Conservation (phyloP, 2,113 vertebrate genomes). For the Clarias gariepinus region DNA sequence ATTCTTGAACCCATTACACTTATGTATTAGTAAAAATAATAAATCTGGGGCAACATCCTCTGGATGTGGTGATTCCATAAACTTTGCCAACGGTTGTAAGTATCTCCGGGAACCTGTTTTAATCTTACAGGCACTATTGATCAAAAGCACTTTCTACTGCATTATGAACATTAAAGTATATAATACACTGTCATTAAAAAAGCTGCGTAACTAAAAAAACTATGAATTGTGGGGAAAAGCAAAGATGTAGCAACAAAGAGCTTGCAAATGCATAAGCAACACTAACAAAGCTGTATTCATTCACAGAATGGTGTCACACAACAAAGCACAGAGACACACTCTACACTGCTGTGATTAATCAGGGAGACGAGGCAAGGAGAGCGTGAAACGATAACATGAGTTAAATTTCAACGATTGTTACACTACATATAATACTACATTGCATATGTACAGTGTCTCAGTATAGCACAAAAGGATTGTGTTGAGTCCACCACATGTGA, state of each 20-base stretch:
- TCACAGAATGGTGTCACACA: background rate
- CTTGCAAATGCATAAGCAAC: background rate
- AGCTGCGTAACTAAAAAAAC: background rate
- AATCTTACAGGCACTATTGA: background rate
- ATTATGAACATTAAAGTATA: background rate
- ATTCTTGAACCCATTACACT: no score
- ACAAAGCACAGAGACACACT: constrained; percentile 14
- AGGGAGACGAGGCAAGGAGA: background rate
- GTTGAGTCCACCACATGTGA: background rate
- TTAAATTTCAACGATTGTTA: background rate
- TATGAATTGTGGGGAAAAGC: background rate
- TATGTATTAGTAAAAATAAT: no score
- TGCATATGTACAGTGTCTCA: background rate
- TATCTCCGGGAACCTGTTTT: background rate
- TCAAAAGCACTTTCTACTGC: background rate
- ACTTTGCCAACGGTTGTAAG: no score
- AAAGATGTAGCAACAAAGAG: background rate
- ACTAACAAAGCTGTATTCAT: constrained; percentile 21
- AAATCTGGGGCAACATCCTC: no score
- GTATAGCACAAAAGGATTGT: background rate
- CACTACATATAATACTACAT: background rate
- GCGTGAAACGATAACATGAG: background rate
- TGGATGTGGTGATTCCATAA: no score
- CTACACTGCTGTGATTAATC: background rate
- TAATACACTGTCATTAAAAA: background rate